phyloP scores from a whole-genome alignment of 2,797 vertebrate species.

The Pelodytes ibericus region DNA sequence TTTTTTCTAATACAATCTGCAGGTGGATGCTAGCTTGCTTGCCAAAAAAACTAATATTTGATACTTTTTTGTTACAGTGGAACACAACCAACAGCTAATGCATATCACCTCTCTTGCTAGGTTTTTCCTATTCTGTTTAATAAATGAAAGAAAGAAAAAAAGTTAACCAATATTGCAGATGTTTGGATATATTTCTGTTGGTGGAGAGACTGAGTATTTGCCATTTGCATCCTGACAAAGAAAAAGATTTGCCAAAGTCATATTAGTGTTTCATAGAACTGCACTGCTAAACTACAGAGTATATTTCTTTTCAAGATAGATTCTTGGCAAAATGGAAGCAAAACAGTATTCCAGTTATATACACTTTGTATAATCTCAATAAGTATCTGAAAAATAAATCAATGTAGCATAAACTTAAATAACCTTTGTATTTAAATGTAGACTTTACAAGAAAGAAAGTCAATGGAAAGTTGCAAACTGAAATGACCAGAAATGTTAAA shows the following conservation, averaged over 20 bases:
- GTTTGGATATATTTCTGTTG: constrained; percentile 26
- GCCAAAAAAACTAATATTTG: not conserved
- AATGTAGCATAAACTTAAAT: not conserved
- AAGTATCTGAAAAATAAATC: constrained; percentile 17
- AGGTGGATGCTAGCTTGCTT: not conserved
- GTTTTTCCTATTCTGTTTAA: constrained; percentile 11
- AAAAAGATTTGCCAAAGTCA: constrained; percentile 6
- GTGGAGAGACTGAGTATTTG: constrained; percentile 10
- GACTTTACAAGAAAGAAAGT: no score
- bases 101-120: constrained; percentile 32
- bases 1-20: constrained; percentile 6
- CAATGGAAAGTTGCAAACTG: no score
- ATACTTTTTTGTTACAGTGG: constrained; percentile 23
- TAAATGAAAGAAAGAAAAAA: constrained; percentile 10
- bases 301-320: constrained; percentile 14
- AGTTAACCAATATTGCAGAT: constrained; percentile 39
- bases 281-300: constrained; percentile 17
- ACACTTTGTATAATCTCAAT: not conserved
- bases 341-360: constrained; percentile 11
- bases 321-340: constrained; percentile 12
- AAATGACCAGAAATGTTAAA: no score
- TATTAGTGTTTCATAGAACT: constrained; percentile 6
- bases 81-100: constrained; percentile 26
- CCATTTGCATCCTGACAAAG: constrained; percentile 5
- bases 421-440: not conserved